phyloP scores from a whole-genome alignment of 2,113 vertebrate species.

The Mirza zaza region DNA sequence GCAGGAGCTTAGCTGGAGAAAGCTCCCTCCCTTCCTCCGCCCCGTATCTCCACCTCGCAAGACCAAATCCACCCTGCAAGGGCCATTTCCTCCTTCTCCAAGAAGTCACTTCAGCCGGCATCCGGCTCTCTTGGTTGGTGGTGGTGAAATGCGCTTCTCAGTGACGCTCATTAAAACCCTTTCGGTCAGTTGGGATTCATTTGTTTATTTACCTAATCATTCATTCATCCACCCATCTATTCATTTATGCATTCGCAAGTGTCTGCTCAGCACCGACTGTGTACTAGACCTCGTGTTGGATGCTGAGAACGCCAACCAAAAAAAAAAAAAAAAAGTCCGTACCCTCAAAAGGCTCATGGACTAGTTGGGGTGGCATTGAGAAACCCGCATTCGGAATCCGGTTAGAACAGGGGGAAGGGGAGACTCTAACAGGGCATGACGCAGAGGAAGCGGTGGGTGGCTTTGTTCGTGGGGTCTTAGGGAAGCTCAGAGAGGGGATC shows the following conservation, averaged over 20 bases:
- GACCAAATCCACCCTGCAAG: neutral
- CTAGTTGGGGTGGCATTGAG: neutral
- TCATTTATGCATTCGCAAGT: neutral
- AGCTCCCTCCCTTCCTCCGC: neutral
- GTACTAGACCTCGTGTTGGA: neutral
- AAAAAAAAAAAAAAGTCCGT: neutral
- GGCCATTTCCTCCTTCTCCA: neutral
- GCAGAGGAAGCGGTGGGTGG: accelerated
- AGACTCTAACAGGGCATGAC: neutral
- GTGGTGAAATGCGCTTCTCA: neutral
- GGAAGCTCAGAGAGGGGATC: neutral
- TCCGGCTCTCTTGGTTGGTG: neutral
- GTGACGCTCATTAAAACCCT: neutral
- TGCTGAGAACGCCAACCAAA: neutral
- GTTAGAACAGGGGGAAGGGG: neutral
- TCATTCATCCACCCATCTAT: too few relatives aligned
- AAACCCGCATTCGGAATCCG: neutral
- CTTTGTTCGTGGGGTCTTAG: too few relatives aligned
- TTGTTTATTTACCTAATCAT: neutral
- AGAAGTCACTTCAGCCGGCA: neutral
- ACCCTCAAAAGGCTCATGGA: neutral
- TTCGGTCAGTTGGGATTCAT: neutral
- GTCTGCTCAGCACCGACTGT: neutral
- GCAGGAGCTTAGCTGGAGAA: neutral
- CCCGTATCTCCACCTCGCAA: neutral